Evolutionary conservation across 2,113 vertebrate genomes (phyloP).

Genomic region (Ranitomeya imitator): DNA sequence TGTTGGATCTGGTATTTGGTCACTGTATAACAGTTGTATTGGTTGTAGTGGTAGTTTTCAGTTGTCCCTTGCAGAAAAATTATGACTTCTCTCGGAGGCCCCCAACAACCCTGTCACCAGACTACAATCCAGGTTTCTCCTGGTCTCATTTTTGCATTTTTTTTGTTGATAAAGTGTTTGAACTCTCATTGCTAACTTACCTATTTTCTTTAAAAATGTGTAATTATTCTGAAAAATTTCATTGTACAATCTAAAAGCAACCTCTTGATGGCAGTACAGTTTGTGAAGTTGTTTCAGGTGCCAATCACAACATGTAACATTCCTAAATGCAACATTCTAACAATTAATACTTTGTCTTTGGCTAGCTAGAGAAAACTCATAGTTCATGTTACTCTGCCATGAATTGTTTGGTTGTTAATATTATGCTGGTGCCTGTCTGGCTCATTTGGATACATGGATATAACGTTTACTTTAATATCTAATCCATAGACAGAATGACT

Average conservation of each 20-base stretch:
- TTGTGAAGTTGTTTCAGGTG: conserved; percentile 5
- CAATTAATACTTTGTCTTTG: conserved; percentile 53
- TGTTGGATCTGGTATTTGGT: too few species aligned
- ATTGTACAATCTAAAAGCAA: conserved; percentile 44
- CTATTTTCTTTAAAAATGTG: conserved; percentile 28
- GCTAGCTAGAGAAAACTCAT: conserved; percentile 26
- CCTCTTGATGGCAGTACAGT: conserved; percentile 64
- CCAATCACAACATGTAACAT: conserved; percentile 17
- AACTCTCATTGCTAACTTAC: too few species aligned
- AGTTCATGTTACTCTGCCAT: conserved; percentile 41
- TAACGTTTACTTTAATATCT: conserved; percentile 40
- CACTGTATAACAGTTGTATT: too few species aligned
- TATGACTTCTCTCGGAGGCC: too few species aligned
- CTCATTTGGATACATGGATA: neutral
- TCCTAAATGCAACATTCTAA: conserved; percentile 45
- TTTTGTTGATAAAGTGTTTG: too few species aligned
- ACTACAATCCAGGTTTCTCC: too few species aligned
- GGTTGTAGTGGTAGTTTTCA: too few species aligned
- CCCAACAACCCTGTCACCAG: too few species aligned
- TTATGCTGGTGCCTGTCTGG: conserved; percentile 35
- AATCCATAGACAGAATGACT: conserved; percentile 57
- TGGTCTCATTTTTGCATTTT: too few species aligned
- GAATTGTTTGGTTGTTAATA: conserved; percentile 16
- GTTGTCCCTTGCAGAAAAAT: too few species aligned
- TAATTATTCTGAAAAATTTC: neutral